phyloP scores from a whole-genome alignment of 2,888 invertebrate genomes.

The Eristalis pertinax region DNA sequence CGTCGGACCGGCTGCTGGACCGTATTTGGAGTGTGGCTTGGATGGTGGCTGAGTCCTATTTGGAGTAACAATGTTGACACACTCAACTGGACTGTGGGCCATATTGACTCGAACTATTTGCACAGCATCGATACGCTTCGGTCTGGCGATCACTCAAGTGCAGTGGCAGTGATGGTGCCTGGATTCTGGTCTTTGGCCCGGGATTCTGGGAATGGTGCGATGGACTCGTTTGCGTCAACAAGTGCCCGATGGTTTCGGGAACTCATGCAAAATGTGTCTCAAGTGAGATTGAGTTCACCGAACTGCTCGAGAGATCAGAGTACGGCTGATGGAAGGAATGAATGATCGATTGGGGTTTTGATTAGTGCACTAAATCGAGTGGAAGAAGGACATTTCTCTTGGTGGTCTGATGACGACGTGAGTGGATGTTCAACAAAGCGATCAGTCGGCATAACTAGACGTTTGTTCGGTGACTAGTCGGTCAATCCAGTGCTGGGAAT shows the following conservation, averaged over 20 bases:
- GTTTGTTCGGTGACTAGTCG: no score
- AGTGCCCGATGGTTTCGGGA: background rate
- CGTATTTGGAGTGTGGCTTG: background rate
- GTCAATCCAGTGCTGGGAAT: no score
- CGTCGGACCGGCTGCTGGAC: background rate
- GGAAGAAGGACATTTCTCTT: no score
- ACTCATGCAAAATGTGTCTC: background rate
- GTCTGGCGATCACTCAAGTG: conserved; percentile 43
- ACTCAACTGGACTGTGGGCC: conserved; percentile 46
- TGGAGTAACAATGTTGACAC: conserved; percentile 41
- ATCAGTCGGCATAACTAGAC: no score
- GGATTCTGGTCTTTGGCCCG: background rate
- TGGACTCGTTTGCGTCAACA: background rate
- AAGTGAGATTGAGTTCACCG: background rate
- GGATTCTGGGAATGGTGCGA: background rate
- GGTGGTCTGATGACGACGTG: no score
- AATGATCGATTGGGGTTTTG: background rate
- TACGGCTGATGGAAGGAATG: background rate
- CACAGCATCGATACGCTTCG: conserved; percentile 28
- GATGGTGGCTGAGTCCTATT: background rate
- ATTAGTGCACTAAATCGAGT: no score
- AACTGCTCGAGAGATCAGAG: background rate
- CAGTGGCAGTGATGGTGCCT: background rate
- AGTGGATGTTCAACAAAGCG: no score
- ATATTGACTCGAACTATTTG: conserved; percentile 57